Evolutionary conservation across 2,888 invertebrate species (phyloP).

Genomic region (Iselma pallidipennis): DNA sequence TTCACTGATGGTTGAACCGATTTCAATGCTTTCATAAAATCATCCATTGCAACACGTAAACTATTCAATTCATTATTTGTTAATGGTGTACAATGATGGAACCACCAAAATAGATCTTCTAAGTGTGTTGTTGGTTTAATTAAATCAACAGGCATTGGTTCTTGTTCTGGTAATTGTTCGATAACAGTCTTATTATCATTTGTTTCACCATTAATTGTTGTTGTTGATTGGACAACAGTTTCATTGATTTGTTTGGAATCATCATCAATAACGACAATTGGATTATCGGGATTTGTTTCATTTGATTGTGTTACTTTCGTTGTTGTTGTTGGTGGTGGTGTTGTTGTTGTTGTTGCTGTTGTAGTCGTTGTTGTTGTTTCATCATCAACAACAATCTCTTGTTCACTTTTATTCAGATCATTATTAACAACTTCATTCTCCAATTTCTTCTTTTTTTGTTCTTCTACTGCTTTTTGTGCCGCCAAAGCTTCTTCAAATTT

Average conservation of each 20-base stretch:
- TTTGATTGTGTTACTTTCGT: constrained; percentile 36
- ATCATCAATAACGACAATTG: constrained; percentile 34
- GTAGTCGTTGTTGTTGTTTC: constrained; percentile 26
- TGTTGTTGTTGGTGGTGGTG: constrained; percentile 55
- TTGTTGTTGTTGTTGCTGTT: constrained; percentile 42
- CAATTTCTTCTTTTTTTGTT: constrained; percentile 17
- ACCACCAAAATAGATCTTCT: constrained; percentile 65
- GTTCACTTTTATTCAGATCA: constrained; percentile 29
- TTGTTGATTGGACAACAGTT: background rate
- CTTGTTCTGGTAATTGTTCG: constrained; percentile 9
- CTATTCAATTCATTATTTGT: constrained; percentile 65
- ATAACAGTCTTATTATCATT: background rate
- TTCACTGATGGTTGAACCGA: constrained; percentile 91
- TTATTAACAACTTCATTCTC: constrained; percentile 13
- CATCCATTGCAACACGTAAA: constrained; percentile 72
- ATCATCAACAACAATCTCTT: constrained; percentile 40
- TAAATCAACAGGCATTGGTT: constrained; percentile 32
- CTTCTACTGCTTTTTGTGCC: constrained; percentile 30
- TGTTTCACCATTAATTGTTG: background rate
- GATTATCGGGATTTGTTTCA: constrained; percentile 11
- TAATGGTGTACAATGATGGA: constrained; percentile 68
- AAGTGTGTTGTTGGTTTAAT: constrained; percentile 46
- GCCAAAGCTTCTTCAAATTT: constrained; percentile 33
- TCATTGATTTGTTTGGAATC: constrained; percentile 9
- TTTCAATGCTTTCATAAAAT: constrained; percentile 78